Percentiles rank a stretch among this genome's conserved stretches.
Conservation (phyloP, 2,888 invertebrate genomes). For the Clepsis dumicolana region DNA sequence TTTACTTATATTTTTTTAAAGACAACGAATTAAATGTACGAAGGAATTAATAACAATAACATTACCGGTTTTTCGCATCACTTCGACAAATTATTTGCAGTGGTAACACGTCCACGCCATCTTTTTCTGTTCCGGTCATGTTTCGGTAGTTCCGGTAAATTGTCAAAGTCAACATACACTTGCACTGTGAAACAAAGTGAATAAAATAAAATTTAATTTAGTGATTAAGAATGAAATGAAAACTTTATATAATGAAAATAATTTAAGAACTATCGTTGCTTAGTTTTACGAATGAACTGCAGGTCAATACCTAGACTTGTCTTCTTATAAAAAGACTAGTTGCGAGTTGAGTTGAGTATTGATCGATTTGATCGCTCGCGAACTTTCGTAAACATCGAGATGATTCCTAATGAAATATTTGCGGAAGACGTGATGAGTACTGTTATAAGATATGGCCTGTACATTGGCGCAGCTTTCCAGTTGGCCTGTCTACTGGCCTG, state of each 20-base stretch:
- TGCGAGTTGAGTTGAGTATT: slow-evolving; percentile 46
- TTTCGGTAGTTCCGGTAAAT: not conserved
- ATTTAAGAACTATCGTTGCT: not conserved
- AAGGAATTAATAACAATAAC: not conserved
- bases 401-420: slow-evolving; percentile 84
- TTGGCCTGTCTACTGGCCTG: slow-evolving; percentile 93
- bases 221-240: too few relatives aligned
- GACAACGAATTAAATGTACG: too few relatives aligned
- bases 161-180: not conserved
- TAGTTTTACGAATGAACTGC: slow-evolving; percentile 1
- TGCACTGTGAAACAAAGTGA: not conserved
- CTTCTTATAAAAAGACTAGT: not conserved
- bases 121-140: too few relatives aligned
- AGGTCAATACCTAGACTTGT: not conserved
- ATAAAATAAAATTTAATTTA: not conserved
- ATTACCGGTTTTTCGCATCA: slow-evolving; percentile 10
- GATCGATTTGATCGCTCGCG: slow-evolving; percentile 47
- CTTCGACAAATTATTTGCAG: not conserved
- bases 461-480: slow-evolving; percentile 95
- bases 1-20: too few relatives aligned
- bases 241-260: too few relatives aligned
- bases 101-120: not conserved
- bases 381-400: slow-evolving; percentile 47
- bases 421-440: slow-evolving; percentile 90
- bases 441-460: slow-evolving; percentile 92